Evolutionary conservation across 1,140 invertebrate species (phyloP).

Genomic region (Listronotus oregonensis): DNA sequence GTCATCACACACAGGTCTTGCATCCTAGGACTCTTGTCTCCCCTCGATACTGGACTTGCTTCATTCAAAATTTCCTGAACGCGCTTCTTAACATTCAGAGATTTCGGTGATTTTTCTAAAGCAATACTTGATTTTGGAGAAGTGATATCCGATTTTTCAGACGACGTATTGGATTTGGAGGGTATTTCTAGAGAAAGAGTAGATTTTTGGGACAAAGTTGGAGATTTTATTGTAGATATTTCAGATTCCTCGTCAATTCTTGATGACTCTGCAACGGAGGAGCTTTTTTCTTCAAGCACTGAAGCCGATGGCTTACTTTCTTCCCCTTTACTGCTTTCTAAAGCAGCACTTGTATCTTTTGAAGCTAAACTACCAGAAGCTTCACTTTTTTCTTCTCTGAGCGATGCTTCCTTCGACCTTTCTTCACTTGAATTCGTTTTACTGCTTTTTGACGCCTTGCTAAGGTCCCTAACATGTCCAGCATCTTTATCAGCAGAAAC

Average conservation of each 20-base stretch:
- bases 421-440: too few relatives aligned
- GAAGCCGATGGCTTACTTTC: too few relatives aligned
- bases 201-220: background rate
- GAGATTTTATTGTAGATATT: background rate
- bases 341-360: too few relatives aligned
- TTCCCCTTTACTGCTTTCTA: too few relatives aligned
- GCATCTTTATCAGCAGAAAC: too few relatives aligned
- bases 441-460: too few relatives aligned
- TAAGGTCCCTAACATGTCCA: too few relatives aligned
- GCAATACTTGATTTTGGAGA: background rate
- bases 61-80: conserved; percentile 51
- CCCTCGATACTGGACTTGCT: conserved; percentile 34
- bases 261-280: too few relatives aligned
- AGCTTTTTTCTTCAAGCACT: too few relatives aligned
- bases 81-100: conserved; percentile 46
- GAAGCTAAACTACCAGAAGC: too few relatives aligned
- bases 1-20: conserved; percentile 52
- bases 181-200: background rate
- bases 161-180: background rate
- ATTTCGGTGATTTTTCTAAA: background rate
- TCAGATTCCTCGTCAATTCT: background rate
- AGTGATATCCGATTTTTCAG: background rate
- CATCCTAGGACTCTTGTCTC: conserved; percentile 48
- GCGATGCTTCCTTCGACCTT: too few relatives aligned
- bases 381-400: too few relatives aligned